Percentiles rank a stretch among this genome's conserved stretches.
These are phyloP conservation scores for Heterotis niloticus DNA, from an alignment of 2,113 vertebrate genomes.

Conservation along the genomic window DNA sequence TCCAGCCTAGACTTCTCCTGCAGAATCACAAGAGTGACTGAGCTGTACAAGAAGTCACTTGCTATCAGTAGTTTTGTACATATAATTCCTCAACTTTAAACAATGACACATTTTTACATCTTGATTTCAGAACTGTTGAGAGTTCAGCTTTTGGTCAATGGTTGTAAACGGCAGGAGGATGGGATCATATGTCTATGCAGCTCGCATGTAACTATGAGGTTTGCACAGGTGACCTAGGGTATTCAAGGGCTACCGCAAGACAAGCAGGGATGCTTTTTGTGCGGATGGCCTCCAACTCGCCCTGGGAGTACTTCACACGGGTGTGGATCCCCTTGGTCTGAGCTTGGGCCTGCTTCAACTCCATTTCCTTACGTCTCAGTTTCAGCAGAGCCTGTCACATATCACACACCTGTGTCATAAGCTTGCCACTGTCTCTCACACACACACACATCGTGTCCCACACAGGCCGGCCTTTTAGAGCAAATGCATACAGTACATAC, in stretches of 20 bases:
- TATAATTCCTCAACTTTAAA: too few relatives aligned
- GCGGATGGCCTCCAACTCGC: conserved; percentile 72
- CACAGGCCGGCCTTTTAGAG: too few relatives aligned
- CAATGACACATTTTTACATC: not conserved
- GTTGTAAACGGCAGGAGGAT: not conserved
- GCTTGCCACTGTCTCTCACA: not conserved
- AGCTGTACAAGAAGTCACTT: not conserved
- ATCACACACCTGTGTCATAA: not conserved
- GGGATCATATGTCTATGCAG: not conserved
- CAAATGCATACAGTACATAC: too few relatives aligned
- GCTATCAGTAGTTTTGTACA: not conserved
- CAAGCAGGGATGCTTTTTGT: conserved; percentile 73
- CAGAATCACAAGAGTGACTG: not conserved
- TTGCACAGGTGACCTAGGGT: too few relatives aligned
- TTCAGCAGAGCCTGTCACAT: conserved; percentile 74
- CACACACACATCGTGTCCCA: not conserved
- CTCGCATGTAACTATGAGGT: not conserved
- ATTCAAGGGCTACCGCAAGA: conserved; percentile 57
- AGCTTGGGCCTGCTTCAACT: conserved; percentile 75
- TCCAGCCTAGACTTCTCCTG: conserved; percentile 87
- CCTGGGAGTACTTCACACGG: conserved; percentile 83
- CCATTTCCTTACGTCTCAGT: conserved; percentile 74
- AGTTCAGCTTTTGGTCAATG: not conserved
- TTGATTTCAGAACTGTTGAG: not conserved
- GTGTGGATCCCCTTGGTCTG: conserved; percentile 74